These are phyloP conservation scores for Temnothorax unifasciatus DNA, from an alignment of 2,888 invertebrate genomes.

Conservation along the genomic window DNA sequence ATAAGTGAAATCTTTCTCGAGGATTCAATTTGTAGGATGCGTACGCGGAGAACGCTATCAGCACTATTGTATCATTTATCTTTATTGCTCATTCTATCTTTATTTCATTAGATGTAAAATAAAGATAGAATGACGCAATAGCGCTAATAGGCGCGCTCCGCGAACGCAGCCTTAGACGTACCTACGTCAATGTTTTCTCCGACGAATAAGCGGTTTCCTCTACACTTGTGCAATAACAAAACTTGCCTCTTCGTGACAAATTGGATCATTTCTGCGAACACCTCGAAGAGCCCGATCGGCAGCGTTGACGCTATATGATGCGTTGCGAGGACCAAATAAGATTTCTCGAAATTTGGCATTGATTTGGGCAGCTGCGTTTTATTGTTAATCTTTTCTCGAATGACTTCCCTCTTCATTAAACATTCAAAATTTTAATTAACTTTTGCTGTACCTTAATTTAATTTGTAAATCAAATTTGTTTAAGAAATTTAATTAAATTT, in stretches of 20 bases:
- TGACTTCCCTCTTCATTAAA: not conserved
- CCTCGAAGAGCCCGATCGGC: constrained; percentile 79
- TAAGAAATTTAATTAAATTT: constrained; percentile 1
- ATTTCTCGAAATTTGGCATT: constrained; percentile 45
- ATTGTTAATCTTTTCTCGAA: too few species aligned
- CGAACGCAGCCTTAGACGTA: constrained; percentile 47
- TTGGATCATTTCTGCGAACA: constrained; percentile 80
- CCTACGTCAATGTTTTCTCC: constrained; percentile 80
- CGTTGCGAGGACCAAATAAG: constrained; percentile 79
- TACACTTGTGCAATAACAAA: constrained; percentile 77
- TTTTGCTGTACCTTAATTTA: not conserved
- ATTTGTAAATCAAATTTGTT: constrained; percentile 3
- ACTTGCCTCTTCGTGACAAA: constrained; percentile 76
- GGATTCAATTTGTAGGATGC: too few species aligned
- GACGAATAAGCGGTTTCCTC: constrained; percentile 73
- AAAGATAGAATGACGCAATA: too few species aligned
- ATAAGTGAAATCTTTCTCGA: too few species aligned
- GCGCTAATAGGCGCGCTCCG: too few species aligned
- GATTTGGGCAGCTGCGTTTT: too few species aligned
- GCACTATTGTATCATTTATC: too few species aligned
- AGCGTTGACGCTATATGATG: constrained; percentile 79
- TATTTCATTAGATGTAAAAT: too few species aligned
- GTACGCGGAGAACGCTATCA: too few species aligned
- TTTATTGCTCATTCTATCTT: too few species aligned
- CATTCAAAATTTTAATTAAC: constrained; percentile 23